Evolutionary conservation across 2,797 vertebrate species (phyloP).

Genomic region (Carcharodon carcharias): DNA sequence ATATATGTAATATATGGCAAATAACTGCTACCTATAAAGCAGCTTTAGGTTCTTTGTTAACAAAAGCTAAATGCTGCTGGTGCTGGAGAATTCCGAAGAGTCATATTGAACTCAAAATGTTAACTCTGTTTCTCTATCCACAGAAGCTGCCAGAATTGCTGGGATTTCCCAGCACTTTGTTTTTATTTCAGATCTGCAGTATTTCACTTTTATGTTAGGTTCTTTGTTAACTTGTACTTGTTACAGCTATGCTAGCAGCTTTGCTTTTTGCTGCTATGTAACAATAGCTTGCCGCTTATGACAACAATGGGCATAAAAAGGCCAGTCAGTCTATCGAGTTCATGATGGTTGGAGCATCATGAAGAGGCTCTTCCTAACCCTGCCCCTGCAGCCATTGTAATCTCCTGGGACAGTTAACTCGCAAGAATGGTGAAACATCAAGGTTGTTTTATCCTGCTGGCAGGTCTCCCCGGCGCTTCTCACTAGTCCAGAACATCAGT

Average conservation of each 20-base stretch:
- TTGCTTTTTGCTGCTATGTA: not conserved
- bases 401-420: not conserved
- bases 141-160: no score
- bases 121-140: no score
- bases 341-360: not conserved
- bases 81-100: no score
- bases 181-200: no score
- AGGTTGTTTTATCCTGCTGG: not conserved
- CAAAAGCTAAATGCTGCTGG: no score
- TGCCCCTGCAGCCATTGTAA: not conserved
- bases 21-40: no score
- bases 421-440: no score
- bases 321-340: not conserved
- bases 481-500: not conserved
- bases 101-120: no score
- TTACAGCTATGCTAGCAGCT: not conserved
- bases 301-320: not conserved
- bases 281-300: not conserved
- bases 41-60: no score
- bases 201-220: no score
- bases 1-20: no score
- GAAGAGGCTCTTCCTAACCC: not conserved
- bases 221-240: not conserved
- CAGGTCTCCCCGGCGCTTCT: not conserved
- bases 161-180: no score